phyloP scores from a whole-genome alignment of 2,113 vertebrate genomes.

The Chaetorhynchus papuensis region DNA sequence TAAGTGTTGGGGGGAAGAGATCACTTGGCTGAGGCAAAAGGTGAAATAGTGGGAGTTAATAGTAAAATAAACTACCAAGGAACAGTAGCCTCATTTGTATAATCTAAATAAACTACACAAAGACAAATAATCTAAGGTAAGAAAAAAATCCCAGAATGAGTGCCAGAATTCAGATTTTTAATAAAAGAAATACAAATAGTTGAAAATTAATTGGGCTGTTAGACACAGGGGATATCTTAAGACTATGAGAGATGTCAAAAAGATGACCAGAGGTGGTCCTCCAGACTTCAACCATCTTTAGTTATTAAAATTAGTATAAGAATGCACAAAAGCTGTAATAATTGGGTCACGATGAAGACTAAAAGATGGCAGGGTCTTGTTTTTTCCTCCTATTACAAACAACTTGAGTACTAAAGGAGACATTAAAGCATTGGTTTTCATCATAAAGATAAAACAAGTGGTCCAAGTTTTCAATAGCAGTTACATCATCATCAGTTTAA shows the following conservation, averaged over 20 bases:
- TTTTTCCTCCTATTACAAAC: neutral
- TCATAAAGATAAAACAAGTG: neutral
- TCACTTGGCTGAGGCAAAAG: neutral
- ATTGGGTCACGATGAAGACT: neutral
- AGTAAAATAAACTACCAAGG: neutral
- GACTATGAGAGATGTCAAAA: neutral
- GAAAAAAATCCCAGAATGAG: neutral
- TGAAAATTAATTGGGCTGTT: neutral
- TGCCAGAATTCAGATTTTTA: neutral
- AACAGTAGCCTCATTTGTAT: neutral
- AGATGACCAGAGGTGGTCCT: neutral
- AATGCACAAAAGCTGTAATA: neutral
- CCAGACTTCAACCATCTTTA: neutral
- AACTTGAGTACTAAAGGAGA: neutral
- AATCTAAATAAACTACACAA: neutral
- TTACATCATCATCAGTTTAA: neutral
- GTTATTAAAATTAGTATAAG: neutral
- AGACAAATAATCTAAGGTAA: neutral
- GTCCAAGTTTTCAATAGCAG: neutral
- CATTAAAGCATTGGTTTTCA: neutral
- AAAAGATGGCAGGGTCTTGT: neutral
- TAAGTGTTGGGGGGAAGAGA: neutral
- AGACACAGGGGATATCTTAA: neutral
- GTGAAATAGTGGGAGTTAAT: neutral
- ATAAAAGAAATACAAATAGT: neutral